These are phyloP conservation scores for Enteromius fasciolatus DNA, from an alignment of 2,797 vertebrate genomes.

Conservation along the genomic window DNA sequence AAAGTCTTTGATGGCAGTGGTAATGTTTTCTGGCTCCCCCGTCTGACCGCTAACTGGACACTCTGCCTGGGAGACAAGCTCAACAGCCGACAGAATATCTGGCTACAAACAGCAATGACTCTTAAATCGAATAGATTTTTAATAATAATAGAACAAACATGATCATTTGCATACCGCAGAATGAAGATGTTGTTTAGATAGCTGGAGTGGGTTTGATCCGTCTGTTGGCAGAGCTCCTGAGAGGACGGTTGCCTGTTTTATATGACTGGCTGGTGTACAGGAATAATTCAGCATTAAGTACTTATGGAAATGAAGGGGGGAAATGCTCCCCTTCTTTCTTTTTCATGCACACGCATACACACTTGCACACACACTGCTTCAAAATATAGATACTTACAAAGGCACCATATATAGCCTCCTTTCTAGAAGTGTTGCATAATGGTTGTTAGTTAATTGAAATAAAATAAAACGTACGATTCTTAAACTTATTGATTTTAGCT, in stretches of 20 bases:
- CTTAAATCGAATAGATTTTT: background rate
- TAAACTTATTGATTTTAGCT: background rate
- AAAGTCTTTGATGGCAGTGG: background rate
- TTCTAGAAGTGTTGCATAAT: background rate
- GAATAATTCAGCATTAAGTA: constrained; percentile 27
- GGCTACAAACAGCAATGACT: background rate
- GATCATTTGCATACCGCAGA: background rate
- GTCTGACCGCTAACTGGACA: constrained; percentile 1
- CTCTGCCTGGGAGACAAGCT: background rate
- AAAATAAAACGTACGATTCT: background rate
- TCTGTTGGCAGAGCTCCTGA: constrained; percentile 22
- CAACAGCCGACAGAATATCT: background rate
- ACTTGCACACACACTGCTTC: background rate
- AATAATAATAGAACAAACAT: background rate
- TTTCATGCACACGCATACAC: background rate
- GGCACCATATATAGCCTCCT: background rate
- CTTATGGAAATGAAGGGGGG: constrained; percentile 20
- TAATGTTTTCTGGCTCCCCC: constrained; percentile 4
- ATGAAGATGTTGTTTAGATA: constrained; percentile 26
- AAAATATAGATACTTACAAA: background rate
- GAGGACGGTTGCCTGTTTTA: background rate
- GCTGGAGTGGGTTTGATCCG: constrained; percentile 13
- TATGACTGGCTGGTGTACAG: constrained; percentile 11
- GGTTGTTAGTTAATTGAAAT: background rate
- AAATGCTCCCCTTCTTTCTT: background rate